Evolutionary conservation across 2,797 vertebrate genomes (phyloP).

Genomic region (Morus bassanus): DNA sequence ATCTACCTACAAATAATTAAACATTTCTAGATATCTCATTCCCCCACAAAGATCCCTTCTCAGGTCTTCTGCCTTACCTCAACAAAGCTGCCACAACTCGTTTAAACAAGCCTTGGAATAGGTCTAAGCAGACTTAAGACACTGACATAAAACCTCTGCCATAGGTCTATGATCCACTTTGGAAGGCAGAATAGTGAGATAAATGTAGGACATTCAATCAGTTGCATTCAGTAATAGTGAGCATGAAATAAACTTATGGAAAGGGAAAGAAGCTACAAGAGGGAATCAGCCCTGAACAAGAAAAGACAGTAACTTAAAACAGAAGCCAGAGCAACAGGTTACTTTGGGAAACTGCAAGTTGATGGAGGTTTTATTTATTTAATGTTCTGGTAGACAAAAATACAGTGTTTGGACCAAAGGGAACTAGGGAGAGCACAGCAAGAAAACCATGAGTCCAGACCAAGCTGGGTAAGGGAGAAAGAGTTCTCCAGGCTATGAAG

Average conservation of each 20-base stretch:
- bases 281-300: neutral
- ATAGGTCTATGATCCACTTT: neutral
- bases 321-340: neutral
- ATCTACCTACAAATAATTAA: neutral
- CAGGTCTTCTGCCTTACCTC: neutral
- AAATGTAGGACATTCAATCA: neutral
- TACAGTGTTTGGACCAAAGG: neutral
- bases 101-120: neutral
- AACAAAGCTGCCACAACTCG: neutral
- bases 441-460: neutral
- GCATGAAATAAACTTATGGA: neutral
- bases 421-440: neutral
- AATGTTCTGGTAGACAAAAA: neutral
- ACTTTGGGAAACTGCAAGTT: neutral
- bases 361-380: neutral
- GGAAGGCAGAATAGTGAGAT: neutral
- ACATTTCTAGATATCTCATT: neutral
- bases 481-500: neutral
- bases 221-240: neutral
- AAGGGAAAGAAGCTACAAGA: neutral
- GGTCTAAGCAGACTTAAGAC: neutral
- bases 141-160: neutral
- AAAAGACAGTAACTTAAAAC: neutral
- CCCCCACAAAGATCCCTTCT: neutral
- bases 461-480: neutral